Evolutionary conservation across 1,140 invertebrate species (phyloP).

Genomic region (Condylostylus longicornis): DNA sequence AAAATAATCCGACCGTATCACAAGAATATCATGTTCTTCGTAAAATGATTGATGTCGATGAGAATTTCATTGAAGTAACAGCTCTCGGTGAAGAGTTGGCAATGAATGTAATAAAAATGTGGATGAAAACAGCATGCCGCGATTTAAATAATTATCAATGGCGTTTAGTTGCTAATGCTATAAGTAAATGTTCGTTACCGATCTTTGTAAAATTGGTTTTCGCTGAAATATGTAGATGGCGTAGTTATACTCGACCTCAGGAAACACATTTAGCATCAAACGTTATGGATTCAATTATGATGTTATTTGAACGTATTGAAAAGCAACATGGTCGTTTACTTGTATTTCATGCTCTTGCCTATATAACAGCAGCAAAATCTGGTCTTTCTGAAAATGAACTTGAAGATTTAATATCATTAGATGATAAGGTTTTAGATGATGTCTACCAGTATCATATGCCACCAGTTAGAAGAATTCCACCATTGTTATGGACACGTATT

Average conservation of each 20-base stretch:
- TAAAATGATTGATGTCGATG: conserved; percentile 76
- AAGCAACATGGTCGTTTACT: conserved; percentile 85
- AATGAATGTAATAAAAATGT: conserved; percentile 83
- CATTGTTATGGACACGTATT: conserved; percentile 88
- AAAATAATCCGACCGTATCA: conserved; percentile 70
- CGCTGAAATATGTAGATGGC: conserved; percentile 91
- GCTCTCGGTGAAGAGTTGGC: conserved; percentile 86
- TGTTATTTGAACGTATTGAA: conserved; percentile 88
- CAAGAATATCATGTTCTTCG: conserved; percentile 72
- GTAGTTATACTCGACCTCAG: conserved; percentile 86
- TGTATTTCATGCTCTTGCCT: conserved; percentile 85
- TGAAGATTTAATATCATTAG: conserved; percentile 86
- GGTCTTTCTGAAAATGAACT: conserved; percentile 86
- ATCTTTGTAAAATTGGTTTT: conserved; percentile 96
- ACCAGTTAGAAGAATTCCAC: conserved; percentile 85
- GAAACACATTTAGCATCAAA: conserved; percentile 84
- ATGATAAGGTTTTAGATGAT: conserved; percentile 89
- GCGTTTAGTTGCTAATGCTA: conserved; percentile 83
- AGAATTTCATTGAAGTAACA: conserved; percentile 85
- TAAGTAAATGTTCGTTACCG: conserved; percentile 85
- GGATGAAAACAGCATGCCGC: conserved; percentile 81
- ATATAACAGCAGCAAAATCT: conserved; percentile 85
- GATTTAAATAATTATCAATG: conserved; percentile 87
- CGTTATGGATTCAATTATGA: conserved; percentile 96
- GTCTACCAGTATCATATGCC: conserved; percentile 98